Evolutionary conservation across 2,797 vertebrate genomes (phyloP).

Genomic region (Microctenopoma stevenorrisi): DNA sequence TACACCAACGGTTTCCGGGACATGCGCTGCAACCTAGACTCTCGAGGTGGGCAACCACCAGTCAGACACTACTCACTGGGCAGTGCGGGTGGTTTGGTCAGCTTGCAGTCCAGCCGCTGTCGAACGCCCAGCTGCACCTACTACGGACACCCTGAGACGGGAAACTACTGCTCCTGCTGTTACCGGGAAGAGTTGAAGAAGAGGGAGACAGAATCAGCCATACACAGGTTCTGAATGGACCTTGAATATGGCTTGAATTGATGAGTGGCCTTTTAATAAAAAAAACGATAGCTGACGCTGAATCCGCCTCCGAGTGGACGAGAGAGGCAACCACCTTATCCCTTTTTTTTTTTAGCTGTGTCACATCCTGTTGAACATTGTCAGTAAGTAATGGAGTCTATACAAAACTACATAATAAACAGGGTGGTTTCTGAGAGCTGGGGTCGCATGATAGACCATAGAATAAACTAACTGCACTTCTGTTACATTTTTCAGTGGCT

Average conservation of each 20-base stretch:
- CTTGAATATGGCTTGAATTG: slow-evolving; percentile 9
- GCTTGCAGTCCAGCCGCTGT: slow-evolving; percentile 90
- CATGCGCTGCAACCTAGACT: slow-evolving; percentile 77
- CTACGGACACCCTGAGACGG: slow-evolving; percentile 95
- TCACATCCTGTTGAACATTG: slow-evolving; percentile 54
- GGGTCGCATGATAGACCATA: slow-evolving; percentile 47
- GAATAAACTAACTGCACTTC: slow-evolving; percentile 70
- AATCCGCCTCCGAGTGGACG: slow-evolving; percentile 36
- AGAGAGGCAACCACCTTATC: slow-evolving; percentile 36
- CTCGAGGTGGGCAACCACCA: slow-evolving; percentile 72
- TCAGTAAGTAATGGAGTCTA: slow-evolving; percentile 23
- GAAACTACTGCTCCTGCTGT: slow-evolving; percentile 97
- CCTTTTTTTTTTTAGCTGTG: slow-evolving; percentile 20
- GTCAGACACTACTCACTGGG: slow-evolving; percentile 78
- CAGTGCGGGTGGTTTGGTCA: slow-evolving; percentile 69
- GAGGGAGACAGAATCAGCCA: slow-evolving; percentile 85
- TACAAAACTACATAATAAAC: slow-evolving; percentile 13
- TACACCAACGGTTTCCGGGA: slow-evolving; percentile 88
- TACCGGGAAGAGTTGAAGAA: slow-evolving; percentile 92
- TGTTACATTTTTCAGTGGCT: slow-evolving; percentile 80
- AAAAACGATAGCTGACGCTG: slow-evolving; percentile 6
- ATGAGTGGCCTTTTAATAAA: slow-evolving; percentile 69
- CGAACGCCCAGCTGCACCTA: slow-evolving; percentile 93
- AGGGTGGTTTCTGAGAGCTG: slow-evolving; percentile 50
- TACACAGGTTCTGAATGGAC: slow-evolving; percentile 90